These are phyloP conservation scores for Spisula solida DNA, from an alignment of 2,888 invertebrate species.

Conservation along the genomic window DNA sequence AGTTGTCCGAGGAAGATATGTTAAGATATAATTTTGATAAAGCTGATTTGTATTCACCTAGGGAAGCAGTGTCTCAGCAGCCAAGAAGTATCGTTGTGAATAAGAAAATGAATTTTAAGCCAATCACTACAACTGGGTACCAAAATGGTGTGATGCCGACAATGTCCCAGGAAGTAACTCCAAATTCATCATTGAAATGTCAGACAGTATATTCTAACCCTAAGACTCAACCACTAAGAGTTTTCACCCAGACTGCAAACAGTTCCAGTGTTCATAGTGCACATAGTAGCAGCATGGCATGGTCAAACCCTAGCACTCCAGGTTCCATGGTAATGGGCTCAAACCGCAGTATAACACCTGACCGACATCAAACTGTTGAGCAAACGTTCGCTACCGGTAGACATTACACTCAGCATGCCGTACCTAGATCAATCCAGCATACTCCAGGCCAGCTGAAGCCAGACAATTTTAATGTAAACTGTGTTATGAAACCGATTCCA, in stretches of 20 bases:
- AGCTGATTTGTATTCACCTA: slow-evolving; percentile 42
- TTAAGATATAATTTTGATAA: slow-evolving; percentile 49
- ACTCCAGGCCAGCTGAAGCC: not conserved
- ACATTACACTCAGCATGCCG: not conserved
- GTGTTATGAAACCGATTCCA: not conserved
- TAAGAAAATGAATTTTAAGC: slow-evolving; percentile 33
- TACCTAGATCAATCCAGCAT: slow-evolving; percentile 5
- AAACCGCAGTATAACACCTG: slow-evolving; percentile 29
- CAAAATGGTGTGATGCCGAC: not conserved
- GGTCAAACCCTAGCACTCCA: slow-evolving; percentile 62
- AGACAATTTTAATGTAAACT: not conserved
- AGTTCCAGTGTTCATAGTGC: slow-evolving; percentile 23
- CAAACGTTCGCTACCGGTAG: not conserved
- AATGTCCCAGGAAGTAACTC: not conserved
- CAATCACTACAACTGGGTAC: slow-evolving; percentile 10
- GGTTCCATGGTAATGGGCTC: slow-evolving; percentile 42
- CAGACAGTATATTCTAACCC: slow-evolving; percentile 1
- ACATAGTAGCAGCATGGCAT: slow-evolving; percentile 34
- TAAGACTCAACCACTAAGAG: slow-evolving; percentile 52
- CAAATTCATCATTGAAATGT: not conserved
- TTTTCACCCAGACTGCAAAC: slow-evolving; percentile 50
- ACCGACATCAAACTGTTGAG: not conserved
- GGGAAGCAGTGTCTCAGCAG: not conserved
- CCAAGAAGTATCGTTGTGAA: not conserved
- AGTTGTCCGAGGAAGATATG: slow-evolving; percentile 31